These are phyloP conservation scores for Erythrocercus mccallii DNA, from an alignment of 2,113 vertebrate species.

Conservation along the genomic window DNA sequence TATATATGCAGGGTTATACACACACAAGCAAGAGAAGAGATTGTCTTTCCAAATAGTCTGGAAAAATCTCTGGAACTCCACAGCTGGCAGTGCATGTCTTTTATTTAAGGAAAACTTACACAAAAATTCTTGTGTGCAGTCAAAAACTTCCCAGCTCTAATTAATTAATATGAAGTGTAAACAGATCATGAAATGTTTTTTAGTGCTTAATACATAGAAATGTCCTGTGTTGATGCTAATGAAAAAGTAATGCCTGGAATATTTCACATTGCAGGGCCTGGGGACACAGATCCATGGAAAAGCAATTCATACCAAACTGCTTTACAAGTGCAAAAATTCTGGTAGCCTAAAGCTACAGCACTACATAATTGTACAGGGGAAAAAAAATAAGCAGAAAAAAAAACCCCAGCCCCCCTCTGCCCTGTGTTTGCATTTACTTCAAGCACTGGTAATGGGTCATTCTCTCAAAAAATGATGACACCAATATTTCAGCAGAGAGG, in stretches of 20 bases:
- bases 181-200: slow-evolving; percentile 56
- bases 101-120: neutral
- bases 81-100: neutral
- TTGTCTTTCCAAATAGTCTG: slow-evolving; percentile 23
- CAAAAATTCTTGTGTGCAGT: slow-evolving; percentile 7
- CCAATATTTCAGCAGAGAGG: neutral
- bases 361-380: neutral
- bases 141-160: slow-evolving; percentile 31
- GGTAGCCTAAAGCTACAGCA: slow-evolving; percentile 59
- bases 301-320: slow-evolving; percentile 64
- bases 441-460: slow-evolving; percentile 1
- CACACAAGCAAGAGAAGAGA: neutral
- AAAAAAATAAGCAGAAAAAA: neutral
- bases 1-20: neutral
- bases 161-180: slow-evolving; percentile 47
- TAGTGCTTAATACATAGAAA: slow-evolving; percentile 32
- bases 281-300: slow-evolving; percentile 43
- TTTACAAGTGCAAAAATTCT: slow-evolving; percentile 63
- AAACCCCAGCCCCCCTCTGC: neutral
- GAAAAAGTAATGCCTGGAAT: slow-evolving; percentile 52
- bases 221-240: slow-evolving; percentile 38
- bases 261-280: slow-evolving; percentile 53
- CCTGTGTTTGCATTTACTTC: neutral
- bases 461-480: neutral
- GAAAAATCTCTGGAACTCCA: neutral